Evolutionary conservation across 2,797 vertebrate species (phyloP).

Genomic region (Silurus lanzhouensis): DNA sequence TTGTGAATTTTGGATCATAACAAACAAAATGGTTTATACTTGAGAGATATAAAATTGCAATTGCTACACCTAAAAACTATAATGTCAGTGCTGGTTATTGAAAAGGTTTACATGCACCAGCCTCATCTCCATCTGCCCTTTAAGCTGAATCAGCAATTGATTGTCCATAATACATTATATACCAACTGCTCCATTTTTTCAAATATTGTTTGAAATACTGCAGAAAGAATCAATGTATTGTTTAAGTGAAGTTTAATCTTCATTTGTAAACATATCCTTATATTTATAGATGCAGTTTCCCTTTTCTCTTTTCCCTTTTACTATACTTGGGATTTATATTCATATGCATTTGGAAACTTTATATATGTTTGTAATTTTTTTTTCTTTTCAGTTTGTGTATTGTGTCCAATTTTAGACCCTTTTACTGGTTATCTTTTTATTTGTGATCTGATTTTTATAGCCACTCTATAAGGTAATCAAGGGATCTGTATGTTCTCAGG

Average conservation of each 20-base stretch:
- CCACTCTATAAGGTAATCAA: background rate
- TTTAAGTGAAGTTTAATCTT: background rate
- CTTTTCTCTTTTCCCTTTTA: background rate
- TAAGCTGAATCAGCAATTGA: constrained; percentile 32
- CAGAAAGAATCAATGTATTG: background rate
- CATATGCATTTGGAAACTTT: background rate
- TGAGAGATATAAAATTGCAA: too few species aligned
- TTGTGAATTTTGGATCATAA: too few species aligned
- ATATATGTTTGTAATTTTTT: background rate
- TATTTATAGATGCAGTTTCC: background rate
- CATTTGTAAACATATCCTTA: background rate
- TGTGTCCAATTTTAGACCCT: background rate
- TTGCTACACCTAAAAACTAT: too few species aligned
- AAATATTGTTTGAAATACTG: background rate
- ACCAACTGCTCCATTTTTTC: background rate
- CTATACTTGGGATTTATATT: background rate
- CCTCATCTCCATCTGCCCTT: constrained; percentile 49
- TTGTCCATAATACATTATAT: constrained; percentile 32
- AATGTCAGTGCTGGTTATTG: constrained; percentile 70
- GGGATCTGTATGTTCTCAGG: background rate
- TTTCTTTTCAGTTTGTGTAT: background rate
- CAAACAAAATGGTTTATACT: too few species aligned
- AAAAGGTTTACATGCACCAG: constrained; percentile 43
- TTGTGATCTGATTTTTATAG: background rate
- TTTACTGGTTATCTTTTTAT: background rate